These are phyloP conservation scores for Eledona agricola DNA, from an alignment of 2,888 invertebrate genomes.

Conservation along the genomic window DNA sequence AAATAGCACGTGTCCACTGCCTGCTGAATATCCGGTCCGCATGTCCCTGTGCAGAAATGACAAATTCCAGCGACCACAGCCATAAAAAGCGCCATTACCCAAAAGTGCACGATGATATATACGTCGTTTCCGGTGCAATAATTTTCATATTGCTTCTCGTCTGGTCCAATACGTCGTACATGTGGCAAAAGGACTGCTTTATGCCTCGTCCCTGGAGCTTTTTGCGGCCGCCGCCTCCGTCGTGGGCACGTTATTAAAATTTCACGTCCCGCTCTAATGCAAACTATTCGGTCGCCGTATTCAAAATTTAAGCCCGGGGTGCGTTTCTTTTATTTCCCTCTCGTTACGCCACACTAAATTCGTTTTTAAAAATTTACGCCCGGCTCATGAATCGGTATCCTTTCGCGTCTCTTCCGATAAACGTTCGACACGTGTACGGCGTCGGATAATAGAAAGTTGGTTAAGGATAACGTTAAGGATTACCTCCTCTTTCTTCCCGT, in stretches of 20 bases:
- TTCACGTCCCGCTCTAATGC: slow-evolving; percentile 50
- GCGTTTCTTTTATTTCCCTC: slow-evolving; percentile 6
- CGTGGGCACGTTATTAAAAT: slow-evolving; percentile 49
- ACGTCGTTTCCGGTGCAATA: slow-evolving; percentile 30
- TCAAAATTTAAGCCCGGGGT: slow-evolving; percentile 43
- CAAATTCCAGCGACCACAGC: slow-evolving; percentile 19
- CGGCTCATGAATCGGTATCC: slow-evolving; percentile 1
- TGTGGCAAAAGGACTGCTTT: slow-evolving; percentile 41
- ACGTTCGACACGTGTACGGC: slow-evolving; percentile 19
- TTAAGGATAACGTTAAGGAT: slow-evolving; percentile 21
- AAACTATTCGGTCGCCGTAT: slow-evolving; percentile 48
- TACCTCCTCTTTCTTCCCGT: slow-evolving; percentile 13
- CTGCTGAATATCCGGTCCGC: too few species aligned
- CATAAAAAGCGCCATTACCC: slow-evolving; percentile 29
- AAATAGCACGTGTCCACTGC: neutral
- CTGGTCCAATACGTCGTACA: slow-evolving; percentile 25
- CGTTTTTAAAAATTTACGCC: slow-evolving; percentile 14
- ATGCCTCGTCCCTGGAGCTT: slow-evolving; percentile 39
- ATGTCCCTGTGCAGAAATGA: slow-evolving; percentile 19
- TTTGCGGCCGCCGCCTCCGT: slow-evolving; percentile 15
- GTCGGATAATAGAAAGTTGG: slow-evolving; percentile 26
- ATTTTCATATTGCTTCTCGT: slow-evolving; percentile 32
- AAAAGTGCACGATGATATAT: slow-evolving; percentile 26
- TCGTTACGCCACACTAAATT: slow-evolving; percentile 7
- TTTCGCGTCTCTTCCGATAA: slow-evolving; percentile 1